Evolutionary conservation across 2,797 vertebrate genomes (phyloP).

Genomic region (Smutsia gigantea): DNA sequence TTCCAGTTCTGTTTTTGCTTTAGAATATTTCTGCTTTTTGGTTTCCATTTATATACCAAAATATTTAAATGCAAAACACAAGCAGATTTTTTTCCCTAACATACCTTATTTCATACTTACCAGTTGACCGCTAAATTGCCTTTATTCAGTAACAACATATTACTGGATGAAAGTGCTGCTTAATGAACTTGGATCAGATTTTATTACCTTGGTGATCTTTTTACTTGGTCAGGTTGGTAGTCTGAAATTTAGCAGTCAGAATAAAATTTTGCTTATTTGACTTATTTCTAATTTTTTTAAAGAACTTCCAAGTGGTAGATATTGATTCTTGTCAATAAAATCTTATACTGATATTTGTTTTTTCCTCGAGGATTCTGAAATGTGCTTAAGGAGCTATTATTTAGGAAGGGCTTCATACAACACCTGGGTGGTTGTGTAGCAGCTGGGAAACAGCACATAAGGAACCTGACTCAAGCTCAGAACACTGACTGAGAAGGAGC

Average conservation of each 20-base stretch:
- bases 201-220: constrained; percentile 39
- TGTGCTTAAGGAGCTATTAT: constrained; percentile 49
- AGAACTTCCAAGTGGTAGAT: not conserved
- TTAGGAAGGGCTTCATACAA: constrained; percentile 22
- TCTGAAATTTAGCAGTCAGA: constrained; percentile 37
- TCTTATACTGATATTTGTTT: not conserved
- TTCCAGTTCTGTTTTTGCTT: constrained; percentile 76
- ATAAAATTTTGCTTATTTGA: constrained; percentile 52
- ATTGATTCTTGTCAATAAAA: constrained; percentile 17
- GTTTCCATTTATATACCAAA: constrained; percentile 75
- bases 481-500: constrained; percentile 55
- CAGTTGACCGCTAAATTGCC: constrained; percentile 51
- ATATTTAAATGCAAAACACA: constrained; percentile 77
- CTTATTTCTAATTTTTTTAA: not conserved
- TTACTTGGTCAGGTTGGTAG: constrained; percentile 23
- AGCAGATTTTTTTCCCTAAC: constrained; percentile 40
- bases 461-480: constrained; percentile 37
- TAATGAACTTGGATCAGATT: constrained; percentile 35
- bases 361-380: constrained; percentile 45
- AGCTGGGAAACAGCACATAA: constrained; percentile 9
- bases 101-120: constrained; percentile 68
- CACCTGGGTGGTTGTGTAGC: constrained; percentile 50
- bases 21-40: constrained; percentile 65
- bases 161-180: constrained; percentile 49
- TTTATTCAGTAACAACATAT: constrained; percentile 64